phyloP scores from a whole-genome alignment of 1,140 invertebrate genomes.

The Metaphire vulgaris region DNA sequence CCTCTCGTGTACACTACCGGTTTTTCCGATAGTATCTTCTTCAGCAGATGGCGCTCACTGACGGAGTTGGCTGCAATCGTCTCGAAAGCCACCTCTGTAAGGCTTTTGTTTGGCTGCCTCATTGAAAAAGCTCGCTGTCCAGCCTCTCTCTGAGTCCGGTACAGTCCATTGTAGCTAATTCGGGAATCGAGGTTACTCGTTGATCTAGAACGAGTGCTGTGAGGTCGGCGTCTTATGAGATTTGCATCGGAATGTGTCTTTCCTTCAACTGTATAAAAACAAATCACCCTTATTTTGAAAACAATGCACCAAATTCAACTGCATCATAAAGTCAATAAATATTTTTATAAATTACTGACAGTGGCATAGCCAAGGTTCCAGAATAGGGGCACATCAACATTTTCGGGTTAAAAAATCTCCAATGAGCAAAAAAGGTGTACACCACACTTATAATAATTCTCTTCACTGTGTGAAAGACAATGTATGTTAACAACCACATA shows the following conservation, averaged over 20 bases:
- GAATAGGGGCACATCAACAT: too few relatives aligned
- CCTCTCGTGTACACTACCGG: constrained; percentile 17
- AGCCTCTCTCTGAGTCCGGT: not conserved
- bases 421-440: too few relatives aligned
- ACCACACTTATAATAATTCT: too few relatives aligned
- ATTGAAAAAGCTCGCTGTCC: not conserved
- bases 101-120: not conserved
- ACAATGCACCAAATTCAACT: too few relatives aligned
- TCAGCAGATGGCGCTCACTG: not conserved
- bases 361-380: too few relatives aligned
- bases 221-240: not conserved
- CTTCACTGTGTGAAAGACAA: too few relatives aligned
- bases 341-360: too few relatives aligned
- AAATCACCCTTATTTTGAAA: too few relatives aligned
- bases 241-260: not conserved
- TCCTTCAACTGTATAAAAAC: not conserved
- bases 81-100: not conserved
- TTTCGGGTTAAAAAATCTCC: too few relatives aligned
- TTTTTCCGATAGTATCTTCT: constrained; percentile 1
- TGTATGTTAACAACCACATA: too few relatives aligned
- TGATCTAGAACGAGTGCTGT: not conserved
- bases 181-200: not conserved
- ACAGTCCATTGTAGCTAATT: not conserved
- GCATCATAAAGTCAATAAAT: too few relatives aligned
- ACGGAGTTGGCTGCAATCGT: not conserved